These are phyloP conservation scores for Argyra leucocephala DNA, from an alignment of 2,888 invertebrate genomes.

Conservation along the genomic window DNA sequence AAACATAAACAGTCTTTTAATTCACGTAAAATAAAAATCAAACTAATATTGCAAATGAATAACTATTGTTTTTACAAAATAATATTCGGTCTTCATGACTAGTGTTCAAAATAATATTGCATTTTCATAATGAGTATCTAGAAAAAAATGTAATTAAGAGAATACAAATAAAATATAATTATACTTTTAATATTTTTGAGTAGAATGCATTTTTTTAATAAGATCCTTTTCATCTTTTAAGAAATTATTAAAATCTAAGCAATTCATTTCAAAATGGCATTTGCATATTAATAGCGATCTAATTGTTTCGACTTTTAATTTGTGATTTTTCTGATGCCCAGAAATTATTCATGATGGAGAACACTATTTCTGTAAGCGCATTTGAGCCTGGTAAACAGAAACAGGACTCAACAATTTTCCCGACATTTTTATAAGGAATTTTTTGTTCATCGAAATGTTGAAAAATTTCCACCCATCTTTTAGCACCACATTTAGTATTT, in stretches of 20 bases:
- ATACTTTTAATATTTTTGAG: slow-evolving; percentile 7
- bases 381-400: slow-evolving; percentile 19
- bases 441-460: neutral
- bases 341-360: slow-evolving; percentile 13
- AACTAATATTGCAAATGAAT: too few relatives aligned
- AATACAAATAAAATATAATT: too few relatives aligned
- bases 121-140: too few relatives aligned
- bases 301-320: slow-evolving; percentile 9
- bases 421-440: neutral
- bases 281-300: neutral
- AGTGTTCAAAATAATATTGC: too few relatives aligned
- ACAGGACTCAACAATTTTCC: slow-evolving; percentile 19
- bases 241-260: neutral
- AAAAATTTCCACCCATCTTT: slow-evolving; percentile 9
- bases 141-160: too few relatives aligned
- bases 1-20: too few relatives aligned
- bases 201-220: neutral
- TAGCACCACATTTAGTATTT: neutral
- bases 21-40: too few relatives aligned
- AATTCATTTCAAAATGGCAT: slow-evolving; percentile 1
- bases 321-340: slow-evolving; percentile 16
- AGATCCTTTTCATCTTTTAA: neutral
- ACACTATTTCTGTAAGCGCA: slow-evolving; percentile 15
- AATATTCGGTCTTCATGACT: too few relatives aligned
- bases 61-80: too few relatives aligned